Base-by-base conservation (phyloP, 2,113 vertebrate species). In the Ovibos moschatus region DNA sequence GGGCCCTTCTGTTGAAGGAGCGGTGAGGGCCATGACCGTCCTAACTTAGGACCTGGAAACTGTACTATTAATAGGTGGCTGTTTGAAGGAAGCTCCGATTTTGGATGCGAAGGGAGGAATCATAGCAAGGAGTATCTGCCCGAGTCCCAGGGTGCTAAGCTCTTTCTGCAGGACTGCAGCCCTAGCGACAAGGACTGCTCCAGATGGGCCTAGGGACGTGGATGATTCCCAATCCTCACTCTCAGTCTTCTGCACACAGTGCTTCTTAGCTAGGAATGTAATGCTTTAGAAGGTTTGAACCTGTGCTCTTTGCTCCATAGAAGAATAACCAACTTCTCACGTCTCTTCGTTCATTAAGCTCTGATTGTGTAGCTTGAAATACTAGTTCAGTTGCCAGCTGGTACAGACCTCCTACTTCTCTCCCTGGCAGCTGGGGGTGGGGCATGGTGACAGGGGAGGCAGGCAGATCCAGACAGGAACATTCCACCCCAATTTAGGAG, bases 191-290 rank as follows among this genome's bases (percentile, higher is more conserved):
- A 74, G 21, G 4, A 3, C 28, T 19, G 83, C 64, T 55, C 30
- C 3, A 5, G 43, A 58, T 11, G 6, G 33, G 60, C 50, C 33
- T 33, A 1, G 33, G 2, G 6, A 58, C 3, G 4, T 2, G 1
- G 23, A 14, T 28, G 53, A 88, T 17, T 8, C 64, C 40, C 2
- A 2, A 0, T 16, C 3, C 13, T 33, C 16, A 53, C 23, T 14
- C 55, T 33, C 0, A 1, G 7, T 36, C 50, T 51, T 53, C 16
- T 50, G 50, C 40, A 8, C 8, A 10, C 17, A 25, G 50, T 43
- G 5, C 45, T 84, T 55, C 94, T 81, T 47, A 91, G 47, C 30
- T 47, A 21, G 28, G 8, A 97, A 81, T 25, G 21, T 3, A 33
- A 5, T 14, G 27, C 87, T 55, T 74, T 25, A 40, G 27, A 88